Evolutionary conservation across 2,888 invertebrate species (phyloP).

Genomic region (Ceraclea dissimilis): DNA sequence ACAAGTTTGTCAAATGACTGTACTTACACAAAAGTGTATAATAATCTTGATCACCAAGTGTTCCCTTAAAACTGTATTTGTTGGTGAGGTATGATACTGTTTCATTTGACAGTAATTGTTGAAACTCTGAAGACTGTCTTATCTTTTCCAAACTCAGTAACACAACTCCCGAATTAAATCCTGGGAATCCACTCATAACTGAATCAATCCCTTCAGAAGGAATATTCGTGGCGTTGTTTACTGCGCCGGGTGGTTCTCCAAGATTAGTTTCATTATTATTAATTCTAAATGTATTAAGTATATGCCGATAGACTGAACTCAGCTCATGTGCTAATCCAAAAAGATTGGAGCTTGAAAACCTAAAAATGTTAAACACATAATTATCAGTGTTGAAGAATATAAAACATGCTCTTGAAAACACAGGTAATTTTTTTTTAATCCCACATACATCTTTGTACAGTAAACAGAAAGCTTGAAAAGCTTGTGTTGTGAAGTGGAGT

Average conservation of each 20-base stretch:
- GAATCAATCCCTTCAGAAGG: background rate
- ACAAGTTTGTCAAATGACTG: no score
- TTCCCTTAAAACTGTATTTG: slow-evolving; percentile 61
- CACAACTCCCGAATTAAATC: slow-evolving; percentile 75
- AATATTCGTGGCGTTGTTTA: background rate
- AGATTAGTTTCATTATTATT: slow-evolving; percentile 55
- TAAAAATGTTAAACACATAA: no score
- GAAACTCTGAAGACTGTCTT: slow-evolving; percentile 53
- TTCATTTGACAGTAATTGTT: slow-evolving; percentile 45
- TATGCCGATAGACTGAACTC: slow-evolving; percentile 72
- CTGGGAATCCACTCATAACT: slow-evolving; percentile 50
- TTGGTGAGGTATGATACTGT: slow-evolving; percentile 48
- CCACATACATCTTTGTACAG: no score
- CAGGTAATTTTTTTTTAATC: no score
- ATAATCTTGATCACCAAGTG: slow-evolving; percentile 78
- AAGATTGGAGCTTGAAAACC: slow-evolving; percentile 54
- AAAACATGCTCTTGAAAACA: no score
- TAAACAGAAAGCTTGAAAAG: no score
- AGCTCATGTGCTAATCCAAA: slow-evolving; percentile 67
- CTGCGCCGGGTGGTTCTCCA: slow-evolving; percentile 36
- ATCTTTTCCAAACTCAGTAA: slow-evolving; percentile 61
- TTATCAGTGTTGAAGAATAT: no score
- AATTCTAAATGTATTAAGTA: slow-evolving; percentile 58
- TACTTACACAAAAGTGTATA: slow-evolving; percentile 58
- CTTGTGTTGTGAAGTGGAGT: no score